phyloP scores from a whole-genome alignment of 1,140 invertebrate species.

The Pogonomyrmex barbatus region DNA sequence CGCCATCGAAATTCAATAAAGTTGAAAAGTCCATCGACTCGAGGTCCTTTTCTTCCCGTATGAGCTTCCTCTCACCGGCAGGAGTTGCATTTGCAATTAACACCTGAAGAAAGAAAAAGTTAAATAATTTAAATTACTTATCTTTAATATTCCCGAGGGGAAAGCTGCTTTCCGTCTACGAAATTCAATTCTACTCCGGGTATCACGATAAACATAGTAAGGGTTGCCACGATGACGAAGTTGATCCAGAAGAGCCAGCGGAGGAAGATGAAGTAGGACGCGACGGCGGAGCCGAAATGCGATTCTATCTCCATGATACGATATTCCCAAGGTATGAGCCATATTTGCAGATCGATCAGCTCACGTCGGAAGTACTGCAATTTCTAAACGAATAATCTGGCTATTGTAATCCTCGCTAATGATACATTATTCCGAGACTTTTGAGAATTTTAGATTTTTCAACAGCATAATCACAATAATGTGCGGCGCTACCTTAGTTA shows the following conservation, averaged over 20 bases:
- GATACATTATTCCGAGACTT: not conserved
- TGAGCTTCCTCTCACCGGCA: constrained; percentile 91
- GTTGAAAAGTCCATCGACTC: constrained; percentile 94
- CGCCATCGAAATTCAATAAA: constrained; percentile 97
- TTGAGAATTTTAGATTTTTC: constrained; percentile 20
- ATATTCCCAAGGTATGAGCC: constrained; percentile 97
- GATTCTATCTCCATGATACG: constrained; percentile 99
- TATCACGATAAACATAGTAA: constrained; percentile 95
- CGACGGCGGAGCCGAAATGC: constrained; percentile 98
- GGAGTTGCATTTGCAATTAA: constrained; percentile 88
- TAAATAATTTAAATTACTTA: not conserved
- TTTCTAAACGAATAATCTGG: constrained; percentile 87
- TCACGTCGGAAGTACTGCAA: constrained; percentile 94
- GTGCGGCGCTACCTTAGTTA: constrained; percentile 89
- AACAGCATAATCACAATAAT: constrained; percentile 23
- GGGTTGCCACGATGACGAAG: constrained; percentile 93
- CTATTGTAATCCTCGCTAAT: not conserved
- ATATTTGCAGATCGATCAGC: constrained; percentile 93
- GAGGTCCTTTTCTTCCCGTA: constrained; percentile 91
- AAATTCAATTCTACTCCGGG: constrained; percentile 91
- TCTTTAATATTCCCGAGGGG: not conserved
- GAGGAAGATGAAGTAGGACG: constrained; percentile 98
- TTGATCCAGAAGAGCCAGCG: constrained; percentile 99
- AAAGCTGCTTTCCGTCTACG: not conserved
- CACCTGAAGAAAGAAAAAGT: constrained; percentile 77